These are phyloP conservation scores for Octopus bimaculoides DNA, from an alignment of 1,140 invertebrate genomes.

Conservation along the genomic window DNA sequence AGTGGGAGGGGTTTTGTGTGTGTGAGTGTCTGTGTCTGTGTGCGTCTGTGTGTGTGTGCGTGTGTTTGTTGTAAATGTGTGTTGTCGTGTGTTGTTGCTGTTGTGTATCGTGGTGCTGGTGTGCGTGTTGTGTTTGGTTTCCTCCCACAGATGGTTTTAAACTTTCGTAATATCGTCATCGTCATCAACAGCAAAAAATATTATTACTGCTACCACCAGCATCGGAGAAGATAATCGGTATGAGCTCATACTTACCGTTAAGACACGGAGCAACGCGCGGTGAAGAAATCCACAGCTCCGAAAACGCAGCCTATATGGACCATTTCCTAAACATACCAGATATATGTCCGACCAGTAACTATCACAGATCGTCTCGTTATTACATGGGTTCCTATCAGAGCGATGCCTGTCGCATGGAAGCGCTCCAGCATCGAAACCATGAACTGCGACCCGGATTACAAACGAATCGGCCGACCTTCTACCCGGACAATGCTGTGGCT, in stretches of 20 bases:
- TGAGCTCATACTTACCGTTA: slow-evolving; percentile 41
- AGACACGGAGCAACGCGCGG: slow-evolving; percentile 32
- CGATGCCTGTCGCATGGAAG: slow-evolving; percentile 52
- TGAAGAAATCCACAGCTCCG: slow-evolving; percentile 36
- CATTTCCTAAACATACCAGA: slow-evolving; percentile 54
- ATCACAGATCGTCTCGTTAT: slow-evolving; percentile 41
- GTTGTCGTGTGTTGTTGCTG: not conserved
- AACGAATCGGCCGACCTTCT: slow-evolving; percentile 41
- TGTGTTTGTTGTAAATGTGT: too few species aligned
- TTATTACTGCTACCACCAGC: not conserved
- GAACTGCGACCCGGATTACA: slow-evolving; percentile 50
- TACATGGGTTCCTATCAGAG: slow-evolving; percentile 45
- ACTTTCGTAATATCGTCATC: slow-evolving; percentile 28
- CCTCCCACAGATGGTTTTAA: slow-evolving; percentile 41
- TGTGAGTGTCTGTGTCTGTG: too few species aligned
- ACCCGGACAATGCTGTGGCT: slow-evolving; percentile 48
- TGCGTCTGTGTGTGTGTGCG: too few species aligned
- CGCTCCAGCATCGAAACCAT: slow-evolving; percentile 44
- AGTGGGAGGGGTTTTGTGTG: too few species aligned
- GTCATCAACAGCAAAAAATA: not conserved
- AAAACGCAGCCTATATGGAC: slow-evolving; percentile 50
- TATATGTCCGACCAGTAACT: slow-evolving; percentile 48
- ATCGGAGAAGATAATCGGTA: slow-evolving; percentile 13
- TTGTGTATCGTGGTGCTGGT: slow-evolving; percentile 33
- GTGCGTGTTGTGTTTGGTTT: slow-evolving; percentile 42